These are phyloP conservation scores for Acipenser oxyrinchus DNA, from an alignment of 2,797 vertebrate genomes.

Conservation along the genomic window DNA sequence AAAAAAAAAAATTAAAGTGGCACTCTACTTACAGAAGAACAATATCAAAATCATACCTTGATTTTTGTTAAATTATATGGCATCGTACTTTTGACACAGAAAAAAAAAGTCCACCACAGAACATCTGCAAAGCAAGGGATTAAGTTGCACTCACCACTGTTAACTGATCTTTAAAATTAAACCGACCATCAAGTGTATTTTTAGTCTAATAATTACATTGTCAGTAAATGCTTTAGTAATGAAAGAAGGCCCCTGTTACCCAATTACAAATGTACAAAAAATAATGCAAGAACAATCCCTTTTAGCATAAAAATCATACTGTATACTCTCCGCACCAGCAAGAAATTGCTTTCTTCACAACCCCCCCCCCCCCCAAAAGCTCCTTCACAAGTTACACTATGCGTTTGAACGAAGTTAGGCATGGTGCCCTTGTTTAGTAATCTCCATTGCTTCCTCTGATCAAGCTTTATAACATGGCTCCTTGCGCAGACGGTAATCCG, in stretches of 20 bases:
- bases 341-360: conserved; percentile 73
- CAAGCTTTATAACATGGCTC: conserved; percentile 63
- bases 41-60: conserved; percentile 28
- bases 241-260: conserved; percentile 78
- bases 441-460: conserved; percentile 57
- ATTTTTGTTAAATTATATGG: conserved; percentile 16
- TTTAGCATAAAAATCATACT: conserved; percentile 73
- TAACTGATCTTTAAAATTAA: conserved; percentile 40
- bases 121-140: conserved; percentile 42
- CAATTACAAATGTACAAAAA: conserved; percentile 66
- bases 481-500: conserved; percentile 49
- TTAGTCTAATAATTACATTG: conserved; percentile 66
- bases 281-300: conserved; percentile 77
- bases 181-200: conserved; percentile 45
- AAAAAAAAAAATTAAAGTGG: conserved; percentile 10
- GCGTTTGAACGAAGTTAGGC: conserved; percentile 58
- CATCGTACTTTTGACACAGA: conserved; percentile 26
- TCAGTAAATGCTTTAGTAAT: conserved; percentile 69
- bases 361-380: conserved; percentile 34
- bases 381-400: conserved; percentile 64
- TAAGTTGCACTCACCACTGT: conserved; percentile 33
- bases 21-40: conserved; percentile 27
- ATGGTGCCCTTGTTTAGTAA: conserved; percentile 62
- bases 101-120: conserved; percentile 42
- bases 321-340: conserved; percentile 59